A percentile compares a stretch with the other conserved stretches of the same genome.
These are phyloP conservation scores for Teleiodes luculella DNA, from an alignment of 2,888 invertebrate genomes.

Conservation along the genomic window DNA sequence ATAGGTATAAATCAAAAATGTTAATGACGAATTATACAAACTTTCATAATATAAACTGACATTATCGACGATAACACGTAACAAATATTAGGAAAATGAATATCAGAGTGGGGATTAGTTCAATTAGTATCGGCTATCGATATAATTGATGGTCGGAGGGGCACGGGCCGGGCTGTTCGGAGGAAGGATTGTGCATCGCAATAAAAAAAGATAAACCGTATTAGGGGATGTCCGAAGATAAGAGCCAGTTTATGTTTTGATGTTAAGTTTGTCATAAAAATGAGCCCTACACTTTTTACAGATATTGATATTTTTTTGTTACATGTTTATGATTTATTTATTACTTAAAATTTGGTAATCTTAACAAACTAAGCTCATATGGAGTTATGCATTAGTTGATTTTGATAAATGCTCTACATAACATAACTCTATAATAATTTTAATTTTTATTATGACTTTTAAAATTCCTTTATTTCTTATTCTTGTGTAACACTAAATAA, in stretches of 20 bases:
- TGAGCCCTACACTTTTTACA: constrained; percentile 48
- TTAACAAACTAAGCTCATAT: too few relatives aligned
- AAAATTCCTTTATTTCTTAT: too few relatives aligned
- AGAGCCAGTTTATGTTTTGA: constrained; percentile 59
- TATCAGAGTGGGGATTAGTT: background rate
- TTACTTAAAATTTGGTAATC: too few relatives aligned
- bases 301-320: constrained; percentile 46
- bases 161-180: constrained; percentile 35
- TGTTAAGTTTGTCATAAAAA: constrained; percentile 64
- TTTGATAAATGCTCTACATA: too few relatives aligned
- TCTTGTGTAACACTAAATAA: too few relatives aligned
- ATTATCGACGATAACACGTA: background rate
- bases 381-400: too few relatives aligned
- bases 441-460: too few relatives aligned
- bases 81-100: background rate
- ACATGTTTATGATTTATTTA: too few relatives aligned
- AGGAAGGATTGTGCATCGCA: constrained; percentile 55
- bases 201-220: constrained; percentile 64
- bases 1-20: too few relatives aligned
- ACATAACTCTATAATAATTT: too few relatives aligned
- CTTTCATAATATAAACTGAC: background rate
- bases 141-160: constrained; percentile 28
- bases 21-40: too few relatives aligned
- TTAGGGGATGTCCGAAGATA: constrained; percentile 64
- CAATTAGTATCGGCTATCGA: constrained; percentile 26